Evolutionary conservation across 2,113 vertebrate species (phyloP), one percentile per base, ranked within the genome.

Genomic region (Callopanchax toddi): DNA sequence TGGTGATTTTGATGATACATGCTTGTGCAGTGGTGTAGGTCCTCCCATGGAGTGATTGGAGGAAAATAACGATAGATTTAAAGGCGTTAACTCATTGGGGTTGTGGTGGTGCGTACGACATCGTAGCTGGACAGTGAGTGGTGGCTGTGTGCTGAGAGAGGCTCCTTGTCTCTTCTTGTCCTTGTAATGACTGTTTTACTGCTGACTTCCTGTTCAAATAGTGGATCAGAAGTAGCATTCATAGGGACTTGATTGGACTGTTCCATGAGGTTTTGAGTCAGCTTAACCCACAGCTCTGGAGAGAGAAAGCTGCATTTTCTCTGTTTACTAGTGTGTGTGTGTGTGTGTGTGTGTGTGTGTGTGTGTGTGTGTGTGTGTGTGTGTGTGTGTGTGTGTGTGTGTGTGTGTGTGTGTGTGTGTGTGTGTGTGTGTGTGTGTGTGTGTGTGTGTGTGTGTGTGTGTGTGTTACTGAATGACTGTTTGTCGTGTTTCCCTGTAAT

Each of bases 211-310:
- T 57, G 75, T 79, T 70, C 72, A 76, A 86, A 76, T 73, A 67
- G 66, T 71, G 81, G 81, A 85, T 86, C 78, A 74, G 65, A 82
- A 78, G 81, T 72, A 70, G 79, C 74, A 70, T 82, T 87, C 69
- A 70, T 70, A 48, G 67, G 62, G 55, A 76, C 76, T 76, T 78
- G 82, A 83, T 69, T 79, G 67, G 70, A 82, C 71, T 66, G 58
- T 67, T 77, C 74, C 68, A 79, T 11, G 13, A 83, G 81, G 77
- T 64, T 76, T 83, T 86, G 79, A 82, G 76, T 88, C 78, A 86
- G 79, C 71, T 81, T 86, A 84, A 79, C 60, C 79, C 76, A 75
- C 67, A 86, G 65, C 76, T 85, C 57, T 63, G 50, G 72, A 74
- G 76, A 48, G 68, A 39, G 74, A 62, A 50, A 63, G 75, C 56